Evolutionary conservation across 2,113 vertebrate species (phyloP).

Genomic region (Pantherophis guttatus): DNA sequence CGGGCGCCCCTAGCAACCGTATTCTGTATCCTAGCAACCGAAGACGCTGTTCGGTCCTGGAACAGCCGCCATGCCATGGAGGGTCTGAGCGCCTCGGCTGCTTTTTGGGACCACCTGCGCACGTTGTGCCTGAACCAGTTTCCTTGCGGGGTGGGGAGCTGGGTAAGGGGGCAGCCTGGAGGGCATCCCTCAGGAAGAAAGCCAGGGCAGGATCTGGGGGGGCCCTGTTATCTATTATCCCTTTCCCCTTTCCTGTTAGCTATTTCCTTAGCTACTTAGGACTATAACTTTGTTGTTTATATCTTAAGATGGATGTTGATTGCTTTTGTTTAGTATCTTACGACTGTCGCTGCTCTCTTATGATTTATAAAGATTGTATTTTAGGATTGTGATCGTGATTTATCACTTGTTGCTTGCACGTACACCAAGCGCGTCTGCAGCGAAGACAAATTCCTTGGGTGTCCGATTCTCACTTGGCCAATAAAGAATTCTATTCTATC

Average conservation of each 20-base stretch:
- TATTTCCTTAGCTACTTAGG: background rate
- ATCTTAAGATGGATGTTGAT: background rate
- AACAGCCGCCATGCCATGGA: rapidly evolving
- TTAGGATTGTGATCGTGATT: background rate
- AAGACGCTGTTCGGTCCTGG: background rate
- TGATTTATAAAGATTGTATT: background rate
- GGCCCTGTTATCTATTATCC: background rate
- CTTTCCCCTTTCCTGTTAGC: no score
- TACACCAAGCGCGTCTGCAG: background rate
- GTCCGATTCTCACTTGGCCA: background rate
- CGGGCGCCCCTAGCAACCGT: background rate
- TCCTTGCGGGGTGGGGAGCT: slow-evolving; percentile 78
- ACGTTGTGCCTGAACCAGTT: slow-evolving; percentile 75
- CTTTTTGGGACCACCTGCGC: slow-evolving; percentile 65
- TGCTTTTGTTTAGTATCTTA: background rate
- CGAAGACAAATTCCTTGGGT: background rate
- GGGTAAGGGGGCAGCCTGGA: slow-evolving; percentile 66
- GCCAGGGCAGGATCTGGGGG: background rate
- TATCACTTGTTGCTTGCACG: no score
- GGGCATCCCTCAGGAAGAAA: background rate
- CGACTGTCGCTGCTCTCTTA: background rate
- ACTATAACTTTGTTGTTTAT: background rate
- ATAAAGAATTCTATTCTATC: background rate
- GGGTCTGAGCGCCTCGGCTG: slow-evolving; percentile 57
- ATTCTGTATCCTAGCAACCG: background rate